Base-by-base conservation (phyloP, 2,888 invertebrate species). In the Tenthredo livida region DNA sequence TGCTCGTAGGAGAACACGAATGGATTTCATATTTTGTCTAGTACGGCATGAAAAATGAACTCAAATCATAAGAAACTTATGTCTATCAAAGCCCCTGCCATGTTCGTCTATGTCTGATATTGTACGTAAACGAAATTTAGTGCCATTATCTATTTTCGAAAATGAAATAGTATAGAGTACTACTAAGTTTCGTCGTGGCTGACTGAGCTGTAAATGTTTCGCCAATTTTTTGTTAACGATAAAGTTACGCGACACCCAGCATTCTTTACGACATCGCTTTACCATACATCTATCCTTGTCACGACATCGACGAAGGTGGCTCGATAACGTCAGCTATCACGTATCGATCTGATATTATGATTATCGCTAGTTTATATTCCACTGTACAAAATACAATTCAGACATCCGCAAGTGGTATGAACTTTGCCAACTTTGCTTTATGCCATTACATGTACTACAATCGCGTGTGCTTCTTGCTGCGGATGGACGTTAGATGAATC, bases 271-370 rank as follows among this genome's bases (percentile, higher is more conserved):
- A 67, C 83, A 61, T 83, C 84, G 87, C 87, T 89, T 90, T 89
- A 87, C 86, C 87, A 87, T 88, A 87, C 87, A 87, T 88, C 87
- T 86, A 88, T 89, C 88, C 87, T 88, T 87, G 87, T 89, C 89
- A 89, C 88, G 89, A 88, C 89, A 89, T 88, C 88, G 88, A 87
- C 78, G 67, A 83, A 83, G 29, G 83, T 83, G 67, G 83, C 29
- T 86, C 89, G 89, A 89, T 88, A 88, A 70, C 89, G 88, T 89
- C 88, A 88, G 88, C 89, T 90, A 90, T 91, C 91, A 89, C 90
- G 89, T 90, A 91, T 91, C 91, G 91, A 92, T 91, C 91, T 90
- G 89, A 87, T 90, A 89, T 90, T 90, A 89, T 90, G 89, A 91
- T 83, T 83, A 83, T 83, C 70, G 47, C 25, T 67, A 67, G 47